A percentile compares a stretch with the other conserved stretches of the same genome.
phyloP scores from a whole-genome alignment of 1,140 invertebrate genomes.

The Drosophila eugracilis region DNA sequence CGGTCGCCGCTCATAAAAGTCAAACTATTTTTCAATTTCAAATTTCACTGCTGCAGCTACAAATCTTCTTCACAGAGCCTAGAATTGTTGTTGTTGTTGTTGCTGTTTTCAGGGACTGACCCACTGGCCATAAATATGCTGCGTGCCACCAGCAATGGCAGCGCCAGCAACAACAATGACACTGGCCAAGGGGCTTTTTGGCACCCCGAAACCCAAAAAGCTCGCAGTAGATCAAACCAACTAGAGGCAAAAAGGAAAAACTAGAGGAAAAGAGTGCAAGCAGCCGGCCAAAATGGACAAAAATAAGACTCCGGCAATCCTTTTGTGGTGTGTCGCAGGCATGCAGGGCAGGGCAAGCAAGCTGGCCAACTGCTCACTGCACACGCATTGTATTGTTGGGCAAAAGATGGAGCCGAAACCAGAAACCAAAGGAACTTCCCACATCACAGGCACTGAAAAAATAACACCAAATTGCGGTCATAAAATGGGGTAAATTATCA shows the following conservation, averaged over 20 bases:
- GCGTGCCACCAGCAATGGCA: slow-evolving; percentile 62
- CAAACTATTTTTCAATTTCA: slow-evolving; percentile 83
- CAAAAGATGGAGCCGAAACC: slow-evolving; percentile 29
- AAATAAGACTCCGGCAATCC: slow-evolving; percentile 39
- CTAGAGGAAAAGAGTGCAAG: slow-evolving; percentile 17
- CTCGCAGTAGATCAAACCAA: slow-evolving; percentile 65
- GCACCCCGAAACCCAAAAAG: slow-evolving; percentile 5
- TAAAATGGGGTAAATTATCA: background rate
- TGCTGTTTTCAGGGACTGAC: slow-evolving; percentile 68
- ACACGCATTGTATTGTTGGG: slow-evolving; percentile 54
- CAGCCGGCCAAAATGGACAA: slow-evolving; percentile 13
- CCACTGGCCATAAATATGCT: slow-evolving; percentile 79
- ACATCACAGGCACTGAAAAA: slow-evolving; percentile 1
- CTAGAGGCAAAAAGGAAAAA: slow-evolving; percentile 26
- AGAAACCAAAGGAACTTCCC: slow-evolving; percentile 21
- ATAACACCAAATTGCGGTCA: background rate
- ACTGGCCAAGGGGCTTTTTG: slow-evolving; percentile 38
- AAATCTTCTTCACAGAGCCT: slow-evolving; percentile 73
- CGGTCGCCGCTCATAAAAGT: slow-evolving; percentile 77
- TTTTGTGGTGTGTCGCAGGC: slow-evolving; percentile 69
- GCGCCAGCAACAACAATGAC: slow-evolving; percentile 12
- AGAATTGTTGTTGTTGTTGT: slow-evolving; percentile 26
- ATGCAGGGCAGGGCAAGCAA: slow-evolving; percentile 26
- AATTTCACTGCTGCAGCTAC: slow-evolving; percentile 77
- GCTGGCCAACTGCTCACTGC: slow-evolving; percentile 38